phyloP scores from a whole-genome alignment of 2,113 vertebrate genomes.

The Budorcas taxicolor region DNA sequence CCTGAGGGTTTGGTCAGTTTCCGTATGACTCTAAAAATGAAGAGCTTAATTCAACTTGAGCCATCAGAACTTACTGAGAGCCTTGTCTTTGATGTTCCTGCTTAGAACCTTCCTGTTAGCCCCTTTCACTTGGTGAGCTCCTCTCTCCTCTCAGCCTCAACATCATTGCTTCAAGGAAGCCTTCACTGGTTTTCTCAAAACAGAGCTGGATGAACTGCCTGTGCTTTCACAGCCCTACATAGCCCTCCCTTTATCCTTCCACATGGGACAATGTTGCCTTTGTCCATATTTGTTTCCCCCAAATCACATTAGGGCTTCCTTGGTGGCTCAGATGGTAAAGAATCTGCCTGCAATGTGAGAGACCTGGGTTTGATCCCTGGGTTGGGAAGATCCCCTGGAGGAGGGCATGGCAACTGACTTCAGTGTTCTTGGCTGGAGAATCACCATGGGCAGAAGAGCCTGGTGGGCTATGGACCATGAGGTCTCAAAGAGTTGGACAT shows the following conservation, averaged over 20 bases:
- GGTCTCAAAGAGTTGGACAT: background rate
- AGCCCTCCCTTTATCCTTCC: background rate
- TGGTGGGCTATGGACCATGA: background rate
- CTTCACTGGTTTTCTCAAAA: background rate
- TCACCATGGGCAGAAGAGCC: background rate
- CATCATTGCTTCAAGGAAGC: background rate
- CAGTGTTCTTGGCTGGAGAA: background rate
- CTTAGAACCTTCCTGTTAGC: background rate
- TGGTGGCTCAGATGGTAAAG: background rate
- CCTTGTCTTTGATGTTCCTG: background rate
- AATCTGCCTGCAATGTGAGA: background rate
- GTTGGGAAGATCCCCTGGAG: background rate
- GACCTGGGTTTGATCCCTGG: background rate
- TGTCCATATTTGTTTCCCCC: background rate
- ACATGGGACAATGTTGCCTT: background rate
- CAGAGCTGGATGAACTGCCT: background rate
- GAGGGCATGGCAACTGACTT: background rate
- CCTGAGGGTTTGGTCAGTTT: background rate
- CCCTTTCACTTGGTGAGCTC: background rate
- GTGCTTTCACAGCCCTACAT: background rate
- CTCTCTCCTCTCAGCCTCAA: background rate
- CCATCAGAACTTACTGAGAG: background rate
- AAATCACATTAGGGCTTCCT: background rate
- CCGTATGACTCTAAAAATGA: background rate
- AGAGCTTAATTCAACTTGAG: background rate